Evolutionary conservation across 2,797 vertebrate species (phyloP), one percentile per base, ranked within the genome.

Genomic region (Chelon auratus): DNA sequence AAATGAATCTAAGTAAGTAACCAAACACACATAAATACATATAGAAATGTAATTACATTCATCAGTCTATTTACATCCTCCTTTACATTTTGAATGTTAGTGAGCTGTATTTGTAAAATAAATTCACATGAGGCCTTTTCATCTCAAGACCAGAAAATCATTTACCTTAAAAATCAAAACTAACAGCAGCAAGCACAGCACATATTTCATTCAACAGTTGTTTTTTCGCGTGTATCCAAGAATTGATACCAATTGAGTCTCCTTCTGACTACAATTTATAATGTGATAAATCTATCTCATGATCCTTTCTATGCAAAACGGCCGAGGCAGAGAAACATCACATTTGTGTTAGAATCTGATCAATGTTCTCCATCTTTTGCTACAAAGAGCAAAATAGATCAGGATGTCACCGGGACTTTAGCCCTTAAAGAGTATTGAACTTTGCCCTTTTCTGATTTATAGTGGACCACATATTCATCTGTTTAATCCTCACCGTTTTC

Each of bases 41-140:
- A 39, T 11, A 39, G 8, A 39, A 8, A 8, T 39, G 1, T 39
- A 47, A 6, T 17, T 18, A 47, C 45, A 2, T 18, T 47, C 45
- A 47, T 18, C 45, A 47, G 45, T 3, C 17, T 8, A n/a, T 47
- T 47, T 47, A 18, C n/a, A 47, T 47, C 45, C 45, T 9, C 45
- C n/a, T 47, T 9, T 37, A 51, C 60, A 26, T 64, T 40, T 53
- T 13, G 11, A 42, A 10, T 64, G 22, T 42, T 15, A 30, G 12
- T 17, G 30, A 24, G 12, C 24, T 5, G 17, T 26, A 42, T 37
- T 53, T 26, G 13, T 53, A 26, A 14, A 51, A 12, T 39, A 13
- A 50, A 18, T 37, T 30, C 30, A 66, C 12, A 73, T 6, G 1
- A 43, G 47, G 15, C 26, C 10, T 65, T 53, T 60, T 54, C 42